Base-by-base conservation (phyloP, 2,888 invertebrate genomes). In the Drosophila cracens region DNA sequence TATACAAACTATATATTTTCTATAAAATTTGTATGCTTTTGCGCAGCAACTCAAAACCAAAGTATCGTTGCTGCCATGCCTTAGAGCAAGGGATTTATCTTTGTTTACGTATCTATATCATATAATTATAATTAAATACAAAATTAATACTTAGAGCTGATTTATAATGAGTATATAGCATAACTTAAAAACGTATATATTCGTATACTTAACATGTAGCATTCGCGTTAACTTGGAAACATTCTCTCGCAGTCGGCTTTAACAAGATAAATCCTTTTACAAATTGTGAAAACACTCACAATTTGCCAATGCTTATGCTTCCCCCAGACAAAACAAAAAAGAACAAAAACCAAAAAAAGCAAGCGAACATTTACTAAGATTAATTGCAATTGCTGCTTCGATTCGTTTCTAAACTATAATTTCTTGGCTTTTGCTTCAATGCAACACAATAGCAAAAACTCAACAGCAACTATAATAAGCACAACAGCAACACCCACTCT, bases 1-100 rank as follows among this genome's bases (percentile, higher is more conserved):
- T 61, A 56, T 68, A 67, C 63, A 54, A 48, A 63, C 64, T 74
- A 73, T 83, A 81, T 66, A 70, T 53, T 57, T 64, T 46, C 56
- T 64, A 74, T 58, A 59, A 48, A 66, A 65, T 43, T 63, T 78
- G 71, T 76, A 65, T 83, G 90, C 88, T 86, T 83, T 80, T 78
- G 84, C 76, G 90, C 82, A 86, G 78, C 73, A 71, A 81, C 71
- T 70, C 46, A 38, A 64, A 67, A 54, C 27, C 21, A 48, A 70
- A 36, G 34, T 66, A 65, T 40, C 53, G 70, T 83, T 86, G 87
- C 76, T 80, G 83, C 29, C 74, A 68, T 66, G 71, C 77, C 70
- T 69, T 76, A 78, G 75, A 71, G 70, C 88, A 85, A 81, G 83
- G 89, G 86, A 88, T 86, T 89, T 86, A 86, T 86, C 86, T 86